phyloP scores from a whole-genome alignment of 2,797 vertebrate species.

The Siniperca scherzeri region DNA sequence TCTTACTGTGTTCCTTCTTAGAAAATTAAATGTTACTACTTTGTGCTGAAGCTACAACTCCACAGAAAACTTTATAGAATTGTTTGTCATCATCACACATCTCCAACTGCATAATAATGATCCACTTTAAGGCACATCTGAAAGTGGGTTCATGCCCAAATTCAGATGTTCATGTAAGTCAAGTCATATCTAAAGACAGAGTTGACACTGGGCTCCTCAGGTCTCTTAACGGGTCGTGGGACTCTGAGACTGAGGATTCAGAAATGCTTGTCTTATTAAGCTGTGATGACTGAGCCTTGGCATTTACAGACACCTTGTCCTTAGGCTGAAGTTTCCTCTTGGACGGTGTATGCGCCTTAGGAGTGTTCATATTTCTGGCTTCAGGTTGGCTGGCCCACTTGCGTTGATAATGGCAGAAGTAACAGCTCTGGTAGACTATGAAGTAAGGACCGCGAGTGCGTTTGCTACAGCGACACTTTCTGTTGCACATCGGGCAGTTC shows the following conservation, averaged over 20 bases:
- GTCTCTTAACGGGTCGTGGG: neutral
- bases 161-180: neutral
- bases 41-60: neutral
- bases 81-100: neutral
- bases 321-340: constrained; percentile 11
- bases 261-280: neutral
- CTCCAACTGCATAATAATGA: neutral
- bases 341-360: neutral
- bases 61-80: neutral
- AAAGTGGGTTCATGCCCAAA: neutral
- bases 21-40: neutral
- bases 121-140: constrained; percentile 11
- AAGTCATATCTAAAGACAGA: neutral
- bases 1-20: neutral
- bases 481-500: constrained; percentile 33
- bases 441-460: neutral
- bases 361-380: neutral
- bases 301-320: constrained; percentile 1
- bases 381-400: constrained; percentile 49
- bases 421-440: constrained; percentile 51
- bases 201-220: neutral
- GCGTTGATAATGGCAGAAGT: constrained; percentile 44
- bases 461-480: constrained; percentile 32
- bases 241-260: constrained; percentile 10
- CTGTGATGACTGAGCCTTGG: constrained; percentile 10